Conservation (phyloP, 2,797 vertebrate species). For the Phataginus tricuspis region DNA sequence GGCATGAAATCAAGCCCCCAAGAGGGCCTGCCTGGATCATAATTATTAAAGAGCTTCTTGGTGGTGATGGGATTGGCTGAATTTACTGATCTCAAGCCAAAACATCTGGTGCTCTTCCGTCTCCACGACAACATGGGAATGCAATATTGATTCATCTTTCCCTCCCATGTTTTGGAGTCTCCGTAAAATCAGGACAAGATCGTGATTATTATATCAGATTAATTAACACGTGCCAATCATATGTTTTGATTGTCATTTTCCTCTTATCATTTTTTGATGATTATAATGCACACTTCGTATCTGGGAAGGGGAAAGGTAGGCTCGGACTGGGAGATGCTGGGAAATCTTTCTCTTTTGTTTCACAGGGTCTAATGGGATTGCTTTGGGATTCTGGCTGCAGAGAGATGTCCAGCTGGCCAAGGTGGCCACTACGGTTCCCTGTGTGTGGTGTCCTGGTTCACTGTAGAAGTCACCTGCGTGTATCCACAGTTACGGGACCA, state of each 20-base stretch:
- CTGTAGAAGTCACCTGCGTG: background rate
- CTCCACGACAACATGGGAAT: background rate
- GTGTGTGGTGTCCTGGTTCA: background rate
- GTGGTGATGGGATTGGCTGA: background rate
- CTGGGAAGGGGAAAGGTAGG: background rate
- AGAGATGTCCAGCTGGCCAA: background rate
- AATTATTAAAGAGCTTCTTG: background rate
- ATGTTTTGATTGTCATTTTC: background rate
- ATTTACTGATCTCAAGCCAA: background rate
- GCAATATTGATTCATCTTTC: background rate
- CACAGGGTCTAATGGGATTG: too few relatives aligned
- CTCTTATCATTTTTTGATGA: background rate
- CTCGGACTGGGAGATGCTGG: background rate
- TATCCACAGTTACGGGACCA: background rate
- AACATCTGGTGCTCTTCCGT: background rate
- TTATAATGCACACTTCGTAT: background rate
- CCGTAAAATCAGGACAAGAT: background rate
- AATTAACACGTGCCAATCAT: background rate
- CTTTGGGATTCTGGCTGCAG: background rate
- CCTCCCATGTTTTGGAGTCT: background rate
- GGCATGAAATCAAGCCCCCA: background rate
- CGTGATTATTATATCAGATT: background rate
- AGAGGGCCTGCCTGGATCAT: background rate
- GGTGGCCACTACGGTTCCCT: background rate
- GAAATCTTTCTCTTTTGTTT: too few relatives aligned